These are phyloP conservation scores for Pseudomyrmex pallidus DNA, from an alignment of 1,140 invertebrate genomes.

Conservation along the genomic window DNA sequence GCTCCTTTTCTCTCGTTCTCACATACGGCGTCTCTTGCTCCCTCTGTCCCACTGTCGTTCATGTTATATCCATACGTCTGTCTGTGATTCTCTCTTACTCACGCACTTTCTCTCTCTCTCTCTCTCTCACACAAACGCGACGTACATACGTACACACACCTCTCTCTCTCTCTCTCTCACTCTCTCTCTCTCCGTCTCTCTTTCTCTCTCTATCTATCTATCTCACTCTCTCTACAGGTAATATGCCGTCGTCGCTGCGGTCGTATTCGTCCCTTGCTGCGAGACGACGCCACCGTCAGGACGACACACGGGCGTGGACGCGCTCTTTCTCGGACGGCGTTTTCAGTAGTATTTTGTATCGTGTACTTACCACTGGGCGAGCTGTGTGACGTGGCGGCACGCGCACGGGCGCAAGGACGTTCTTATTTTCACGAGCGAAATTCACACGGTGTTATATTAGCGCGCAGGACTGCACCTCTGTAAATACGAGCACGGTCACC, in stretches of 20 bases:
- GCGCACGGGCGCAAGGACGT: slow-evolving; percentile 77
- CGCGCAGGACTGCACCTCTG: slow-evolving; percentile 84
- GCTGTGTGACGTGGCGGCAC: slow-evolving; percentile 84
- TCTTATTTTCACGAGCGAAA: slow-evolving; percentile 64
- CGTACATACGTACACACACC: not conserved
- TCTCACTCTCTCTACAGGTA: slow-evolving; percentile 55
- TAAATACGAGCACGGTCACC: slow-evolving; percentile 91
- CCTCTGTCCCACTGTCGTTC: slow-evolving; percentile 2
- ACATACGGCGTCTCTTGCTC: slow-evolving; percentile 1
- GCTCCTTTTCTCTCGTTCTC: slow-evolving; percentile 11
- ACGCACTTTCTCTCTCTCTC: slow-evolving; percentile 55
- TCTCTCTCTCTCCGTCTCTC: slow-evolving; percentile 22
- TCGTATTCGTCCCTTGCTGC: slow-evolving; percentile 64
- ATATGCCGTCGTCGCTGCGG: slow-evolving; percentile 68
- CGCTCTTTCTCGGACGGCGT: slow-evolving; percentile 63
- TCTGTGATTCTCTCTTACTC: not conserved
- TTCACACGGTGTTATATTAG: slow-evolving; percentile 74
- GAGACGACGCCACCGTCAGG: slow-evolving; percentile 68
- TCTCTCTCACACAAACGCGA: slow-evolving; percentile 53
- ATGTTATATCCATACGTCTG: too few species aligned
- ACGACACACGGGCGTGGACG: slow-evolving; percentile 73
- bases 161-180: slow-evolving; percentile 51
- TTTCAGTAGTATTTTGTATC: slow-evolving; percentile 64
- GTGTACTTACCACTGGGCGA: slow-evolving; percentile 89
- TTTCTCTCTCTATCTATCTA: too few species aligned